Base-by-base conservation (phyloP, 2,113 vertebrate genomes). In the Kryptolebias marmoratus region DNA sequence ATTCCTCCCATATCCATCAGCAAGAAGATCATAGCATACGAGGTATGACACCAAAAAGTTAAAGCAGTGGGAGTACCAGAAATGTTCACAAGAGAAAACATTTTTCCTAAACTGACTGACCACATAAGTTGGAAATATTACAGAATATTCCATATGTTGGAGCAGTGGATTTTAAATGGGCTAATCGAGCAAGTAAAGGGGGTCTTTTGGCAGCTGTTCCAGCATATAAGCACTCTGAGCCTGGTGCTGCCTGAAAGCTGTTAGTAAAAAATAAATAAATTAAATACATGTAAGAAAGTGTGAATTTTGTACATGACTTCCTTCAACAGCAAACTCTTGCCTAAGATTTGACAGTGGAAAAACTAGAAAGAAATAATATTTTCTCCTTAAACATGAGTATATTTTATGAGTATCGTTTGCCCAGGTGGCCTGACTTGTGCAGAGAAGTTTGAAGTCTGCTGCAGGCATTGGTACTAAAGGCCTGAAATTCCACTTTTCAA, bases 11-110 rank as follows among this genome's bases (percentile, higher is more conserved):
- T 88, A 64, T 87, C 92, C 58, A 93, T 91, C 87, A 93, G 87
- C 0, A 93, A 94, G 64, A 93, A 93, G 77, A 94, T 97, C 63
- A 87, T 94, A 32, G 95, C 95, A 82, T 97, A 97, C 0, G 95
- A 96, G 95, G 96, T 97, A 93, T 81, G 72, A 67, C 57, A 66
- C 7, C 62, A 68, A 30, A 74, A 30, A 73, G 44, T 52, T 39
- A 49, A 64, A 80, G 68, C 73, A 73, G 68, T 59, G 15, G n/a
- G 42, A 11, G 39, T 56, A 55, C 13, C 13, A 66, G 65, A 11
- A 74, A 70, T 64, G 64, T 74, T 76, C 54, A 70, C 55, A 71
- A 59, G 48, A 52, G 18, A 10, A 10, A 32, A 70, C 68, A 77
- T 73, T 64, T 69, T 74, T 83, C 70, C 57, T 39, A 31, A 27